Evolutionary conservation across 2,113 vertebrate species (phyloP).

Genomic region (Thunnus thynnus): DNA sequence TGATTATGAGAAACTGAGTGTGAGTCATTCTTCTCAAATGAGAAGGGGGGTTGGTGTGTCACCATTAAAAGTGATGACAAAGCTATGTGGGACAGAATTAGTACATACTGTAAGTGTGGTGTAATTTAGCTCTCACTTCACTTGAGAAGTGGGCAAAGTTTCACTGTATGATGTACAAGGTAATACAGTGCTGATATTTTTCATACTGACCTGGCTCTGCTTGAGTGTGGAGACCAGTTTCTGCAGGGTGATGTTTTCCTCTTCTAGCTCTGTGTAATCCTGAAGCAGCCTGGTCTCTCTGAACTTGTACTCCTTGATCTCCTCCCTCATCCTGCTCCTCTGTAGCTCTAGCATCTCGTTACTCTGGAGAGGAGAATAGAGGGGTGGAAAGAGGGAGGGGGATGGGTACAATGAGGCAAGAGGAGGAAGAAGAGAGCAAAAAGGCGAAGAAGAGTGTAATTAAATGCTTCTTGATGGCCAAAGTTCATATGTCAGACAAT

Average conservation of each 20-base stretch:
- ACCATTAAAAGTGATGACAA: constrained; percentile 17
- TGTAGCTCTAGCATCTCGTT: constrained; percentile 95
- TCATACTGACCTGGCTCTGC: constrained; percentile 92
- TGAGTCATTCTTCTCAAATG: not conserved
- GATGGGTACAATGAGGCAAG: not conserved
- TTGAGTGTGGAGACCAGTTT: constrained; percentile 96
- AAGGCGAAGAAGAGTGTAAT: not conserved
- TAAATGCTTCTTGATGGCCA: not conserved
- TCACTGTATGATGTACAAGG: not conserved
- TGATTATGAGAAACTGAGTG: not conserved
- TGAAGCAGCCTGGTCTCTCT: constrained; percentile 94
- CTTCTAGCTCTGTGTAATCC: constrained; percentile 98
- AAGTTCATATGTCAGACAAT: not conserved
- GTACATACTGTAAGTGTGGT: not conserved
- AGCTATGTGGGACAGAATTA: not conserved
- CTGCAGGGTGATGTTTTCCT: constrained; percentile 98
- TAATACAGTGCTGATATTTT: not conserved
- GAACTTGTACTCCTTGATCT: constrained; percentile 97
- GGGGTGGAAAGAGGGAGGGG: not conserved
- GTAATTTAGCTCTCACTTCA: not conserved
- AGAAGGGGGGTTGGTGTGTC: not conserved
- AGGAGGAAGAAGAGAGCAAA: too few relatives aligned
- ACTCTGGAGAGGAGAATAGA: constrained; percentile 79
- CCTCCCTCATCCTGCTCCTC: constrained; percentile 94
- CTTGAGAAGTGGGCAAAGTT: not conserved